phyloP scores from a whole-genome alignment of 2,888 invertebrate genomes.

The Leptopterna dolabrata region DNA sequence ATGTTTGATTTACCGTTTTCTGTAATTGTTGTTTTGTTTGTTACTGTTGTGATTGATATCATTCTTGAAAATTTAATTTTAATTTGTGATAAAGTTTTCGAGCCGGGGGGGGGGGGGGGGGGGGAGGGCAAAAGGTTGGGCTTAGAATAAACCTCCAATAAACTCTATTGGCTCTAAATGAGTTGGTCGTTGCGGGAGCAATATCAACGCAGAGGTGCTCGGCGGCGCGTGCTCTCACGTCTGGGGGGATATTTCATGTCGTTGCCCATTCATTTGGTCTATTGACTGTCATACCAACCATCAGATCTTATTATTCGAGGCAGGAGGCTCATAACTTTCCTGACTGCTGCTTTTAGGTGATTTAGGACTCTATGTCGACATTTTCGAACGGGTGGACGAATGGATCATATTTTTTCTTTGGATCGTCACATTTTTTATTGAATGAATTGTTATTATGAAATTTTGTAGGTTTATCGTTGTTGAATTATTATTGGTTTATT shows the following conservation, averaged over 20 bases:
- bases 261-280: neutral
- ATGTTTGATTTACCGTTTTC: too few species aligned
- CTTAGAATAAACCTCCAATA: neutral
- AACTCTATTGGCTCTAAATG: neutral
- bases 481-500: too few species aligned
- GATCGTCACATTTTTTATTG: too few species aligned
- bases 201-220: neutral
- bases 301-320: neutral
- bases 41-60: too few species aligned
- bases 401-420: neutral
- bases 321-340: slow-evolving; percentile 15
- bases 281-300: slow-evolving; percentile 7
- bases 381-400: neutral
- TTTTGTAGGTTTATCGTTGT: too few species aligned
- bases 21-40: too few species aligned
- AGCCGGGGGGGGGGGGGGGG: too few species aligned
- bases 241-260: neutral
- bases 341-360: neutral
- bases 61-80: too few species aligned
- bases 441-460: too few species aligned
- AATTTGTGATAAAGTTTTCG: too few species aligned
- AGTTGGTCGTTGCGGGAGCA: neutral
- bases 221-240: neutral
- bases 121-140: too few species aligned
- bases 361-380: neutral